phyloP scores from a whole-genome alignment of 2,888 invertebrate genomes.

The Andrena camellia region DNA sequence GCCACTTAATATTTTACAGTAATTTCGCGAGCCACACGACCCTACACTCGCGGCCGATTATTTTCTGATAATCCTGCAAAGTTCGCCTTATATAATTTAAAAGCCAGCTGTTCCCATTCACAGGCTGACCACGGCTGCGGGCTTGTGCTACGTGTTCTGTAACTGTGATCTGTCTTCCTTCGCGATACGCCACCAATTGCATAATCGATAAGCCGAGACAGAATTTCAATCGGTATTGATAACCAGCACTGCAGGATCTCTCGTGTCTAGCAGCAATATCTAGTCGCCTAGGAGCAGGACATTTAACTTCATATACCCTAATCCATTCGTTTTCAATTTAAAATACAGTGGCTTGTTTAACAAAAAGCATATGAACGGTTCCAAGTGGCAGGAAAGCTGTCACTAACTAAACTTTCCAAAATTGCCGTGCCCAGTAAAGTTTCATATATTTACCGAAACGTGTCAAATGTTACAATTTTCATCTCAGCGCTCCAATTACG shows the following conservation, averaged over 20 bases:
- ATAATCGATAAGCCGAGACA: conserved; percentile 40
- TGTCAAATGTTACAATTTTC: no score
- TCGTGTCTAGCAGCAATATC: background rate
- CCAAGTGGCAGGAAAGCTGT: background rate
- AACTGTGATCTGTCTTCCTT: conserved; percentile 53
- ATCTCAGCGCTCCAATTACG: background rate
- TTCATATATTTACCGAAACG: no score
- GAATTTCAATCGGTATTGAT: conserved; percentile 54
- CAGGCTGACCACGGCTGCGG: conserved; percentile 50
- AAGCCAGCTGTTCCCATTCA: conserved; percentile 55
- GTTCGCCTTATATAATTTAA: conserved; percentile 56
- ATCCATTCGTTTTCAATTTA: background rate
- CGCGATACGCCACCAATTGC: conserved; percentile 31
- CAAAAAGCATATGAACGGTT: background rate
- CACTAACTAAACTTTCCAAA: background rate
- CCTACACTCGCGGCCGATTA: conserved; percentile 16
- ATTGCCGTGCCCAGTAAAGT: no score
- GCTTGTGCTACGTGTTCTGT: conserved; percentile 35
- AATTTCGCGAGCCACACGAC: background rate
- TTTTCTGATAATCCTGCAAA: conserved; percentile 43
- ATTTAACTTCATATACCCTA: background rate
- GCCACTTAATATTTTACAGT: conserved; percentile 22
- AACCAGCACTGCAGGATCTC: conserved; percentile 11
- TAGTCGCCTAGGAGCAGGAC: background rate
- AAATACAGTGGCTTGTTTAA: background rate